These are phyloP conservation scores for Ascidia mentula DNA, from an alignment of 23 tunicate genomes.

Conservation along the genomic window DNA sequence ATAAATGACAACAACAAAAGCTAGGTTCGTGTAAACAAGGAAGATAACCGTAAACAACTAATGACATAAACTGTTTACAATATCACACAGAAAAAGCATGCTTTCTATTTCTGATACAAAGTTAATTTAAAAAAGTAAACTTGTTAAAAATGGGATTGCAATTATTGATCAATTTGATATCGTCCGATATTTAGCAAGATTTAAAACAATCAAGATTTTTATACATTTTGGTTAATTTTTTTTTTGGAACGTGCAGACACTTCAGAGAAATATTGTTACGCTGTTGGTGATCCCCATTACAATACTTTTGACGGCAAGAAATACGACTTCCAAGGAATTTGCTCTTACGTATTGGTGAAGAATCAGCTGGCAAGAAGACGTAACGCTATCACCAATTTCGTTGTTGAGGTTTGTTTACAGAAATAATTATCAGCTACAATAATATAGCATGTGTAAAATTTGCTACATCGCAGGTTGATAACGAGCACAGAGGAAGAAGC, in stretches of 20 bases:
- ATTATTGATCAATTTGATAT: too few species aligned
- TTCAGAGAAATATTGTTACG: constrained; percentile 35
- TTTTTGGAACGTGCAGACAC: neutral
- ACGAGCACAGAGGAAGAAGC: constrained; percentile 67
- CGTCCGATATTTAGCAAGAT: too few species aligned
- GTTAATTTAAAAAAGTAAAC: too few species aligned
- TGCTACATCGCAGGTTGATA: constrained; percentile 42
- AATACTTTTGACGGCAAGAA: constrained; percentile 55
- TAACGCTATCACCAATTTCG: constrained; percentile 6
- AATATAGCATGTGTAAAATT: neutral
- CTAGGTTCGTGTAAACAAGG: too few species aligned
- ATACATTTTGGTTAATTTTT: too few species aligned
- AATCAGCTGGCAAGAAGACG: neutral
- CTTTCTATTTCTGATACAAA: too few species aligned
- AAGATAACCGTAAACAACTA: too few species aligned
- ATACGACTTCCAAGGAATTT: constrained; percentile 71
- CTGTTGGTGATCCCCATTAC: constrained; percentile 86
- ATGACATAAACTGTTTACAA: too few species aligned
- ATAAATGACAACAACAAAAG: too few species aligned
- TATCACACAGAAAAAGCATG: too few species aligned
- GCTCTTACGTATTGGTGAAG: constrained; percentile 52
- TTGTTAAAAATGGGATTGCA: too few species aligned
- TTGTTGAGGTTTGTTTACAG: constrained; percentile 34
- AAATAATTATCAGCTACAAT: neutral
- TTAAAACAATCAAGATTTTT: too few species aligned